Conservation (phyloP, 2,113 vertebrate species). For the Arenaria interpres region DNA sequence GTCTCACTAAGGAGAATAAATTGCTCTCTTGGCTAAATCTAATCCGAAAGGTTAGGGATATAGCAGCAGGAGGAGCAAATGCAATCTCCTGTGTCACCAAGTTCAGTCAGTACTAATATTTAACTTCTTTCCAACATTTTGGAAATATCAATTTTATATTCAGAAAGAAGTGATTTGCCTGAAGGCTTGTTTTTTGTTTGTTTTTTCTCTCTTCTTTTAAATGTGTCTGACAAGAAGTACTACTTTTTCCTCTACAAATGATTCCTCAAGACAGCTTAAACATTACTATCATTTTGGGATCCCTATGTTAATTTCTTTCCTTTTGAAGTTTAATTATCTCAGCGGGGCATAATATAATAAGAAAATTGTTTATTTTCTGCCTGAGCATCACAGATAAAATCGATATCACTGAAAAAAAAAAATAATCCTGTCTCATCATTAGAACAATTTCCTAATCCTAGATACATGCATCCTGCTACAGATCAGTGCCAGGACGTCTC, state of each 20-base stretch:
- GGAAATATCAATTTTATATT: background rate
- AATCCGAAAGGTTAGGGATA: background rate
- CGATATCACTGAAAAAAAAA: background rate
- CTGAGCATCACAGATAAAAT: background rate
- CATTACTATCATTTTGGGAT: background rate
- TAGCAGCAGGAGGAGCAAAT: background rate
- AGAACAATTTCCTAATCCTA: background rate
- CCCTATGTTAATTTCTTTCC: too few relatives aligned
- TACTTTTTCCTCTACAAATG: background rate
- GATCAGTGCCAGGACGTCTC: background rate
- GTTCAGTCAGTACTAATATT: background rate
- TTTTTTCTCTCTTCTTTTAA: background rate
- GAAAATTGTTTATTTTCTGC: background rate
- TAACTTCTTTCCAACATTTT: background rate
- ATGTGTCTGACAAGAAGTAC: background rate
- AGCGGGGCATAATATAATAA: background rate
- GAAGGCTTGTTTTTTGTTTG: background rate
- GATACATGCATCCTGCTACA: background rate
- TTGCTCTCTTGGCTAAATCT: background rate
- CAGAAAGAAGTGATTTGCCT: background rate
- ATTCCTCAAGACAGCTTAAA: background rate
- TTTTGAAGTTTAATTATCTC: background rate
- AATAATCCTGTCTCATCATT: fast-evolving
- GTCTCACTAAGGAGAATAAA: background rate
- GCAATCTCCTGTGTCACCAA: background rate